A percentile compares a stretch with the other conserved stretches of the same genome.
These are phyloP conservation scores for Alsophila aescularia DNA, from an alignment of 2,888 invertebrate species.

Conservation along the genomic window DNA sequence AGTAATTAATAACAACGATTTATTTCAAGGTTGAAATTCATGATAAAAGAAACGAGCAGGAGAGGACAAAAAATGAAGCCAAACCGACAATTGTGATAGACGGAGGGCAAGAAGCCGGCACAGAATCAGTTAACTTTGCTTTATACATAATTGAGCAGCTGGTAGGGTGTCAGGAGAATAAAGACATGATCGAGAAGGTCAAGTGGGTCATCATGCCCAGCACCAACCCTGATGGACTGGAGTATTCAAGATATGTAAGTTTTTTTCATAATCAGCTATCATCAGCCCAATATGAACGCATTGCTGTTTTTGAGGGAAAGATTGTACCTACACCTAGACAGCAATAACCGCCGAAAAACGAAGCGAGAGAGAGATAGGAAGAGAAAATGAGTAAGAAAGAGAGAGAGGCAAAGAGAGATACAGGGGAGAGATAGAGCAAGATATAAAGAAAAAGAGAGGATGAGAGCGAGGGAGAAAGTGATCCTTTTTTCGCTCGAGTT, in stretches of 20 bases:
- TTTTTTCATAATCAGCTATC: neutral
- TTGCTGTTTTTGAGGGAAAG: no score
- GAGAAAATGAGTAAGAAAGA: no score
- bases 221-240: constrained; percentile 72
- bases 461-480: no score
- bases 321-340: no score
- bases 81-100: constrained; percentile 65
- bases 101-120: constrained; percentile 68
- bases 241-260: constrained; percentile 64
- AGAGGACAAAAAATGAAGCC: neutral
- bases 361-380: no score
- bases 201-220: constrained; percentile 71
- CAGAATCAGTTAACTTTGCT: constrained; percentile 58
- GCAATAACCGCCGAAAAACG: no score
- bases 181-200: constrained; percentile 53
- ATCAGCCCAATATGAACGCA: no score
- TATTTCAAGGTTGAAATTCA: constrained; percentile 14
- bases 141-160: constrained; percentile 67
- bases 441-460: no score
- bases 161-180: constrained; percentile 64
- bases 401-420: no score
- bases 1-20: no score
- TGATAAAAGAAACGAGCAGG: neutral
- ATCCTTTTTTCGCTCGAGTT: no score
- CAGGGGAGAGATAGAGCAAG: no score